A percentile compares a stretch with the other conserved stretches of the same genome.
Conservation (phyloP, 23 tunicate genomes). For the Halocynthia roretzi region DNA sequence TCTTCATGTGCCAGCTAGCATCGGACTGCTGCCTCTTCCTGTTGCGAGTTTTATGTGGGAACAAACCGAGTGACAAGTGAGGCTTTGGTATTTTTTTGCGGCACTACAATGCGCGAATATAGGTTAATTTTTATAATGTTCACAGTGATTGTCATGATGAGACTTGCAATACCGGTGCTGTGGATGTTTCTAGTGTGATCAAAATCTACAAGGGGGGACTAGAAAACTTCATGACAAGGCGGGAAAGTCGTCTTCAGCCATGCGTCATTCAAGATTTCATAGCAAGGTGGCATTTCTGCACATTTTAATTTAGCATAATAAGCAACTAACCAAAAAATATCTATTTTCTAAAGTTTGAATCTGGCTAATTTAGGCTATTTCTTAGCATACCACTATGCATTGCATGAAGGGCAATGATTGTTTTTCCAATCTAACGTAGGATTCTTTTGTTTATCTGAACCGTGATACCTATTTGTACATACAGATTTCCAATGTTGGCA, state of each 20-base stretch:
- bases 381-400: too few relatives aligned
- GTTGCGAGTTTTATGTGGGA: constrained; percentile 45
- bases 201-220: constrained; percentile 26
- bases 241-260: constrained; percentile 59
- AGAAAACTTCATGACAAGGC: constrained; percentile 56
- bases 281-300: too few relatives aligned
- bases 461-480: too few relatives aligned
- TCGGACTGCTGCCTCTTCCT: constrained; percentile 69
- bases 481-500: constrained; percentile 38
- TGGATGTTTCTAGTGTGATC: constrained; percentile 27
- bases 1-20: constrained; percentile 56
- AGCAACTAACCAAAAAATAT: too few relatives aligned
- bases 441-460: too few relatives aligned
- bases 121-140: background rate
- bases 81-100: background rate
- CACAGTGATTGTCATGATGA: background rate
- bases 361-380: too few relatives aligned
- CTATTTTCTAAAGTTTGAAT: too few relatives aligned
- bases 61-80: constrained; percentile 10
- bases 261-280: constrained; percentile 54
- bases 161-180: constrained; percentile 26
- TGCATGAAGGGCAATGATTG: too few relatives aligned
- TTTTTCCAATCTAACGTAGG: too few relatives aligned
- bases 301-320: too few relatives aligned
- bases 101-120: background rate